Percentiles rank a stretch among this genome's conserved stretches.
phyloP scores from a whole-genome alignment of 2,888 invertebrate genomes.

The Philereme transversata region DNA sequence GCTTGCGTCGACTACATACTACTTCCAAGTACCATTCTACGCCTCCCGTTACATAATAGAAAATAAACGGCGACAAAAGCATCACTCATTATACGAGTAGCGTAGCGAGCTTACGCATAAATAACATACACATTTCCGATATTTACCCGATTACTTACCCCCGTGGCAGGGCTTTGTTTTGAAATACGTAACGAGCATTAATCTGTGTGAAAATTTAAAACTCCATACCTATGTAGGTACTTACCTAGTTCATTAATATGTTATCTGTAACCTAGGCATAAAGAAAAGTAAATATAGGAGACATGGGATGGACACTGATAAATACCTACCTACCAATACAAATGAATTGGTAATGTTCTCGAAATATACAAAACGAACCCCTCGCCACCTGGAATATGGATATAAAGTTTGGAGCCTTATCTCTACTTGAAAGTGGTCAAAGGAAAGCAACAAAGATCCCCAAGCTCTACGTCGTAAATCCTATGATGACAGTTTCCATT shows the following conservation, averaged over 20 bases:
- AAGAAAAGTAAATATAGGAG: no score
- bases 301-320: no score
- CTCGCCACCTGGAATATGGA: no score
- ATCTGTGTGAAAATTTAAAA: background rate
- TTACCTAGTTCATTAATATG: no score
- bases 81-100: background rate
- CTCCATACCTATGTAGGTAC: background rate
- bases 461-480: no score
- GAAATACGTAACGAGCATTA: background rate
- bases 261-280: no score
- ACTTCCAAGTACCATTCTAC: slow-evolving; percentile 53
- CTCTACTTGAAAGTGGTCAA: no score
- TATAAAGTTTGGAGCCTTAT: no score
- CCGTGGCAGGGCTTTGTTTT: background rate
- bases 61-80: slow-evolving; percentile 57
- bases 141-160: background rate
- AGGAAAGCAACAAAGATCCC: no score
- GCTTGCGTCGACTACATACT: slow-evolving; percentile 64
- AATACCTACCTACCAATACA: background rate
- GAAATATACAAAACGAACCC: no score
- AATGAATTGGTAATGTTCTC: background rate
- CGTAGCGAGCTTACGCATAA: background rate
- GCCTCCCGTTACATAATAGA: slow-evolving; percentile 73
- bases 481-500: no score
- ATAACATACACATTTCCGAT: background rate